Conservation (phyloP, 2,113 vertebrate genomes). For the Azemiops feae region DNA sequence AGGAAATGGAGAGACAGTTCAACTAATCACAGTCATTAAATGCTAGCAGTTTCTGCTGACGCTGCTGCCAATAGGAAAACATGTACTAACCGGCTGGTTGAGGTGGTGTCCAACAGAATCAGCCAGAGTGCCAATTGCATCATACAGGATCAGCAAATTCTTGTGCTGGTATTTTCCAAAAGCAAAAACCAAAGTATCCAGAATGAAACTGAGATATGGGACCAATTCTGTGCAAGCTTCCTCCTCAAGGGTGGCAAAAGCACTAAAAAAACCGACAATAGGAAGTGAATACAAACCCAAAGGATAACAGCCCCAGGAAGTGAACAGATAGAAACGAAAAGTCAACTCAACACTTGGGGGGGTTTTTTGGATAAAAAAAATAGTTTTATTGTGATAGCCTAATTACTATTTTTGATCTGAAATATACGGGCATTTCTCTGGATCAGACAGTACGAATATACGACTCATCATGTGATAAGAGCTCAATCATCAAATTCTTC, state of each 20-base stretch:
- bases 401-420: neutral
- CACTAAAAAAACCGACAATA: conserved; percentile 65
- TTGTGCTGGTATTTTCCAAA: conserved; percentile 97
- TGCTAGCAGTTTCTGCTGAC: neutral
- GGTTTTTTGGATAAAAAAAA: neutral
- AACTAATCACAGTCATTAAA: neutral
- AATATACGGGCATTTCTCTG: neutral
- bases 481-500: conserved; percentile 40
- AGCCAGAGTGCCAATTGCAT: conserved; percentile 90
- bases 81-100: conserved; percentile 81
- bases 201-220: conserved; percentile 93
- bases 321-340: neutral
- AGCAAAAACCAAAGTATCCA: conserved; percentile 94
- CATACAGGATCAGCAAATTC: conserved; percentile 93
- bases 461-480: conserved; percentile 31
- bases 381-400: neutral
- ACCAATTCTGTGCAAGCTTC: conserved; percentile 94
- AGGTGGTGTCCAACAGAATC: conserved; percentile 96
- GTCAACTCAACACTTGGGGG: neutral
- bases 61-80: neutral
- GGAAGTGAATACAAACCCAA: neutral
- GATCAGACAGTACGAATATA: conserved; percentile 67
- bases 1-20: neutral
- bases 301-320: neutral
- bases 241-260: conserved; percentile 92